These are phyloP conservation scores for Lycopodina hypogea DNA, from an alignment of 37 sponge, comb jelly and placozoan genomes.

Conservation along the genomic window DNA sequence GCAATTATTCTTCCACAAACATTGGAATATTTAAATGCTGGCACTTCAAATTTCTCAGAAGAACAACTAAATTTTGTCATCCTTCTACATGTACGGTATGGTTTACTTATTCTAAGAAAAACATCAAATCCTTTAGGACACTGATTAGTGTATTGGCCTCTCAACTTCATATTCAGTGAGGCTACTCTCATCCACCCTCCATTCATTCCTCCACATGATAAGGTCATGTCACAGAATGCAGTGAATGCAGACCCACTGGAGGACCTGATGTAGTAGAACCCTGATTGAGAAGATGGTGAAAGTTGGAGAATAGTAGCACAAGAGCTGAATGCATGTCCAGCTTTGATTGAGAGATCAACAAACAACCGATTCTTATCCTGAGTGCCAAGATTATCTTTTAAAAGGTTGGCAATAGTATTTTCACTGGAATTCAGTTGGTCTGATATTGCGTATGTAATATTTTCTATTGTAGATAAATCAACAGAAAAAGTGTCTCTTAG, in stretches of 20 bases:
- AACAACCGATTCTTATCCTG: too few relatives aligned
- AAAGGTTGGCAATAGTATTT: too few relatives aligned
- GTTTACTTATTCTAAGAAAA: neutral
- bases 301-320: conserved; percentile 4
- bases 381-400: too few relatives aligned
- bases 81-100: neutral
- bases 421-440: too few relatives aligned
- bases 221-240: conserved; percentile 1
- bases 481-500: too few relatives aligned
- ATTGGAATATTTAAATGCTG: neutral
- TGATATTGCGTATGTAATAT: too few relatives aligned
- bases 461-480: too few relatives aligned
- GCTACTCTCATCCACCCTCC: conserved; percentile 30
- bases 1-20: conserved; percentile 35
- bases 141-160: neutral
- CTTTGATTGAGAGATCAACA: too few relatives aligned
- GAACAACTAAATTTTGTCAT: neutral
- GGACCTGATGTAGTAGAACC: conserved; percentile 16
- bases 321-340: neutral
- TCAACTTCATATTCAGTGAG: neutral
- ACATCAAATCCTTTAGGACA: conserved; percentile 12
- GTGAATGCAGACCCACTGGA: conserved; percentile 6
- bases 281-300: conserved; percentile 2
- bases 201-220: neutral
- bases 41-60: neutral